Evolutionary conservation across 2,888 invertebrate species (phyloP).

Genomic region (Sipha maydis): DNA sequence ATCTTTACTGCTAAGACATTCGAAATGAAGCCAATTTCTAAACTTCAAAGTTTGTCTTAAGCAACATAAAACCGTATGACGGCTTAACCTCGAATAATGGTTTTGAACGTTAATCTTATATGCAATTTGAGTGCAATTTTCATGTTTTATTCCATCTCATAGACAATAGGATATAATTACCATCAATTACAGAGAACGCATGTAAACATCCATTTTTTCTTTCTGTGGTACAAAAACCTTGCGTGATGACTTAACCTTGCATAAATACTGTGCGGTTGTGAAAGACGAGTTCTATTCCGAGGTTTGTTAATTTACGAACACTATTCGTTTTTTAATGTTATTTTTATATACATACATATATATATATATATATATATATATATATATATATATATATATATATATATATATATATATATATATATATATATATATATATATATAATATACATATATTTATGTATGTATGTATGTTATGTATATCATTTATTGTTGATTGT

Average conservation of each 20-base stretch:
- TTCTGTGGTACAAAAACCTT: background rate
- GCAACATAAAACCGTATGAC: background rate
- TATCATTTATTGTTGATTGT: background rate
- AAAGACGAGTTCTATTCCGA: background rate
- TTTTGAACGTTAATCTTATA: background rate
- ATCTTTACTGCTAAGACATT: background rate
- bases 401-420: too few species aligned
- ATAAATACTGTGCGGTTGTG: background rate
- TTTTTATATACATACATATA: background rate
- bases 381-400: background rate
- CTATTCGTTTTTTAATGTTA: background rate
- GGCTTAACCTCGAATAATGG: background rate
- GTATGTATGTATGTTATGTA: too few species aligned
- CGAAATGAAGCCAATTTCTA: background rate
- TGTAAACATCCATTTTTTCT: background rate
- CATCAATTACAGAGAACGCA: background rate
- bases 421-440: too few species aligned
- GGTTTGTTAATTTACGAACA: background rate
- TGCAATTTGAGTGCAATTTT: background rate
- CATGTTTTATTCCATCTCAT: background rate
- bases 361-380: background rate
- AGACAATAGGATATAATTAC: background rate
- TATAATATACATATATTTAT: too few species aligned
- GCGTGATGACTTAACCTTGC: background rate
- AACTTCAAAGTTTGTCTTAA: background rate